Percentiles rank a stretch among this genome's conserved stretches.
These are phyloP conservation scores for Galerucella pusilla DNA, from an alignment of 2,888 invertebrate genomes.

Conservation along the genomic window DNA sequence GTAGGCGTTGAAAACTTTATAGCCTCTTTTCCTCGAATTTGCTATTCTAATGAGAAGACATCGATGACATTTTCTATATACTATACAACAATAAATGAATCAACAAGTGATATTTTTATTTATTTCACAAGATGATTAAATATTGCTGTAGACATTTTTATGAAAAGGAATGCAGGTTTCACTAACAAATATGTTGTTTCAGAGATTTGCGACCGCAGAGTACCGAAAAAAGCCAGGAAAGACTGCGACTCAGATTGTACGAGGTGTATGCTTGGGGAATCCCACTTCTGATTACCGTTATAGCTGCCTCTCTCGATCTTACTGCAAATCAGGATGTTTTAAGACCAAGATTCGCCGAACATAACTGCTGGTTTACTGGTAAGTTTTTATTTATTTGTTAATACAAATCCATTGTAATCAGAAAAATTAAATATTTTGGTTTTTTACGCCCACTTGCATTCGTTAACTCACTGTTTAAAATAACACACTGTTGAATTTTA, in stretches of 20 bases:
- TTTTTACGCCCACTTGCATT: no score
- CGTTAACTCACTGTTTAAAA: no score
- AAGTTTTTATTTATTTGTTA: slow-evolving; percentile 55
- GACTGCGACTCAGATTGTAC: slow-evolving; percentile 82
- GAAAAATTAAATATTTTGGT: no score
- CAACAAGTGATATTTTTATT: neutral
- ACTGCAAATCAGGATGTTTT: slow-evolving; percentile 70
- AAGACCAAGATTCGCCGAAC: slow-evolving; percentile 82
- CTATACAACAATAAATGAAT: neutral
- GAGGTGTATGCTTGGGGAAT: slow-evolving; percentile 89
- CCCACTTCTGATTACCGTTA: slow-evolving; percentile 79
- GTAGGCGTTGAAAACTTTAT: neutral
- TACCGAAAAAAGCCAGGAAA: slow-evolving; percentile 86
- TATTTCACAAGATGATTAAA: neutral
- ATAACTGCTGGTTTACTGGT: slow-evolving; percentile 88
- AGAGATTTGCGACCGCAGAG: slow-evolving; percentile 87
- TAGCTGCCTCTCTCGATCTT: slow-evolving; percentile 79
- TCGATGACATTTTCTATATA: neutral
- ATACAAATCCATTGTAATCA: no score
- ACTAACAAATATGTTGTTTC: slow-evolving; percentile 54
- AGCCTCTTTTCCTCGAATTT: neutral
- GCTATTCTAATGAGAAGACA: neutral
- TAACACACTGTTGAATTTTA: no score
- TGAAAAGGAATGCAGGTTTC: neutral
- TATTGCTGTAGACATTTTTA: no score